Conservation (phyloP, 1,140 invertebrate genomes). For the Agrilus planipennis region DNA sequence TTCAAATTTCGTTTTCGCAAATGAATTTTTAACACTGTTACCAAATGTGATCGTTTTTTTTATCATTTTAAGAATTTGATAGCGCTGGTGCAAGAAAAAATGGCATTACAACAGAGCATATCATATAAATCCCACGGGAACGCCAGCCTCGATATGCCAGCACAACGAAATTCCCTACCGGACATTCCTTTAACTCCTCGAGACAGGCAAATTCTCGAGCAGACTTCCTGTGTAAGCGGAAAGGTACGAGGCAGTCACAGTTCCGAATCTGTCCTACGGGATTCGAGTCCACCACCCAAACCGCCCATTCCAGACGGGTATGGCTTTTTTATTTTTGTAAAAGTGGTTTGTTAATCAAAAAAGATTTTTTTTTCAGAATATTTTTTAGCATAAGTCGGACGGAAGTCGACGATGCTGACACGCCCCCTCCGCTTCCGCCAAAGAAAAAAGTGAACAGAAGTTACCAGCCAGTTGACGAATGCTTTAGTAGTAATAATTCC, state of each 20-base stretch:
- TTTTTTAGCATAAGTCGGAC: constrained; percentile 14
- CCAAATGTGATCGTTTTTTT: neutral
- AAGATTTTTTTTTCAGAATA: too few species aligned
- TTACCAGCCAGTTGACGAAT: constrained; percentile 39
- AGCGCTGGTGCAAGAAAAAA: constrained; percentile 50
- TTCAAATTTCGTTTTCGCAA: too few species aligned
- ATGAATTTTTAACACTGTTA: too few species aligned
- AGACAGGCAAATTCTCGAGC: constrained; percentile 55
- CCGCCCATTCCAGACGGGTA: constrained; percentile 69
- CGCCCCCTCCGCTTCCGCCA: constrained; percentile 68
- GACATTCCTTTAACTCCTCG: constrained; percentile 75
- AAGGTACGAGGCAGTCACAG: constrained; percentile 57
- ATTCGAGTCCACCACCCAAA: constrained; percentile 68
- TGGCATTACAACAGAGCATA: constrained; percentile 39
- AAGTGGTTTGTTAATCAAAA: constrained; percentile 8
- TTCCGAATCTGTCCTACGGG: constrained; percentile 51
- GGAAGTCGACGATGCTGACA: constrained; percentile 26
- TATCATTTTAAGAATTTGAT: constrained; percentile 46
- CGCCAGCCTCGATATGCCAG: constrained; percentile 24
- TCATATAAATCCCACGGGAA: constrained; percentile 32
- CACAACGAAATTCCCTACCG: constrained; percentile 54
- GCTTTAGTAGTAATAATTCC: constrained; percentile 36
- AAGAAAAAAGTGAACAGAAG: constrained; percentile 41
- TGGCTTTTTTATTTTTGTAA: constrained; percentile 11
- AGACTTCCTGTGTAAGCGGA: constrained; percentile 37